These are phyloP conservation scores for Holacanthus passer DNA, from an alignment of 2,113 vertebrate species.

Conservation along the genomic window DNA sequence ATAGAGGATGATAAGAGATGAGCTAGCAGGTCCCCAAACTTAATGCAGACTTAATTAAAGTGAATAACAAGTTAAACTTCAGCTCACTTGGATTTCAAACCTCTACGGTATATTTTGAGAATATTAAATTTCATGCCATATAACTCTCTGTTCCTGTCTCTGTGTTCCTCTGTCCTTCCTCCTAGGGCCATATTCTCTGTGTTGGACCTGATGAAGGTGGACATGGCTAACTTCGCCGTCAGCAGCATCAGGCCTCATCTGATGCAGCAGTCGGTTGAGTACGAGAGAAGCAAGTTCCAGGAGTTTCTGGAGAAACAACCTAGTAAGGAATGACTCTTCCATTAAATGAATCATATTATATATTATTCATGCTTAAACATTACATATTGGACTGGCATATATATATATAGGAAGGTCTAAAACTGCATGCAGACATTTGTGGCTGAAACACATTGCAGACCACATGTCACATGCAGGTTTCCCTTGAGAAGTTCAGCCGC, in stretches of 20 bases:
- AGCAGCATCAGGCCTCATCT: conserved; percentile 94
- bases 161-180: conserved; percentile 17
- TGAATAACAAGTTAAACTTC: not conserved
- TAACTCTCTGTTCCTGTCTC: not conserved
- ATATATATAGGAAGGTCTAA: not conserved
- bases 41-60: not conserved
- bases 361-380: not conserved
- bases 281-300: conserved; percentile 98
- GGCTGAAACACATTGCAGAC: not conserved
- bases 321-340: conserved; percentile 83
- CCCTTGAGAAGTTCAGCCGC: not conserved
- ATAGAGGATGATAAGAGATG: too few species aligned
- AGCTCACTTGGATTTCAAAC: not conserved
- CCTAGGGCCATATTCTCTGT: conserved; percentile 92
- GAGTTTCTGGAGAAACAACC: conserved; percentile 94
- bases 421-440: not conserved
- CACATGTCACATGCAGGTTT: not conserved
- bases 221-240: conserved; percentile 97
- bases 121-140: not conserved
- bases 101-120: not conserved
- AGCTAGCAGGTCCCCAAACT: not conserved
- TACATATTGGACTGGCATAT: not conserved
- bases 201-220: conserved; percentile 97
- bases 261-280: conserved; percentile 96
- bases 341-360: not conserved